Base-by-base conservation (phyloP, 2,888 invertebrate species). In the Xylota segnis region DNA sequence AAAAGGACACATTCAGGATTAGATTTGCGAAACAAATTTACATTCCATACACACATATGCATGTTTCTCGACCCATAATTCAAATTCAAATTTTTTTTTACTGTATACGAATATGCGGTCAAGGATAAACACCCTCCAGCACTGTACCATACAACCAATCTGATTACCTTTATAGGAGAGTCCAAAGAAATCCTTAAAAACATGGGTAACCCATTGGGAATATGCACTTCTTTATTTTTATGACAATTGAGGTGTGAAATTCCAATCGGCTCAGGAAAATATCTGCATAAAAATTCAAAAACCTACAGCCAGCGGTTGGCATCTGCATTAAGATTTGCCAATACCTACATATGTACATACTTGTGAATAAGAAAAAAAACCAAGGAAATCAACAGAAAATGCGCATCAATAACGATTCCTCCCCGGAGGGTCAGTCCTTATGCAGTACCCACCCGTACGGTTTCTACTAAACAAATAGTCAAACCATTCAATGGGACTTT, bases 191-290 rank as follows among this genome's bases (percentile, higher is more conserved):
- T 56, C 40, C 45, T 59, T 37, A 52, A 40, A 71, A 59, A 50
- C 43, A 65, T 58, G 52, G 40, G 34, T 27, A 27, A 9, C 23
- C 77, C 66, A 65, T 23, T 37, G 83, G 66, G 66, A 72, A 77
- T 83, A 47, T 40, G 23, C 52, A 61, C 27, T 65, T 77, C 37
- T 34, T 50, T 56, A 43, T 32, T 40, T 65, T 9, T 71, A 52
- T 66, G 66, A 77, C 77, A 72, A 71, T 52, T 72, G 77, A 77
- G 77, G 83, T 83, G 77, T 77, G 65, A 77, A 83, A 77, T 66
- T 52, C 47, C 29, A 52, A 52, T 54, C 10, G 77, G 14, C 58
- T 68, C 40, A 40, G n/a, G 32, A 9, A 18, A 45, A 76, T 59
- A 83, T 83, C 72, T 54, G 72, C 77, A 83, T 83, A 74, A 29